Base-by-base conservation (phyloP, 2,888 invertebrate species). In the Drosophila helvetica region DNA sequence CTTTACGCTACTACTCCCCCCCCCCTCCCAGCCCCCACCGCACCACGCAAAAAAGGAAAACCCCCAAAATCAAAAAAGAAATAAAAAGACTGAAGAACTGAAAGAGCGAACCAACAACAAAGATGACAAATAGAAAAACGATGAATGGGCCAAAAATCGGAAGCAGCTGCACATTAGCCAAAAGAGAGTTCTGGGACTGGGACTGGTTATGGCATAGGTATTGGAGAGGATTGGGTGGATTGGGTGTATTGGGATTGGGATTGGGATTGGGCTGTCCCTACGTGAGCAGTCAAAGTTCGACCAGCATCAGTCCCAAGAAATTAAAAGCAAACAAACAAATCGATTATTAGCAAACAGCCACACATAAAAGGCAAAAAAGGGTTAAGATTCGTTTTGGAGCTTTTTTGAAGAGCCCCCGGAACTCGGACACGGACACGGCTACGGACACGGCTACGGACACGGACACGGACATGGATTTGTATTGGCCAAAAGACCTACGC, bases 291-390 rank as follows among this genome's bases (percentile, higher is more conserved):
- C 77, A 65, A 63, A 73, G 58, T 77, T 77, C 54, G 55, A 33
- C 42, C 45, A 38, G 38, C 38, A 38, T 15, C 38, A 15, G 15
- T n/a, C 10, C 60, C 45, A 72, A 69, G 86, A 86, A 86, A 86
- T 88, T 88, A 88, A 83, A 83, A 88, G 74, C 62, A 76, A 70
- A 73, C 82, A 74, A 82, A 75, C 80, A 79, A 88, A 86, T 88
- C 88, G 88, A 83, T 88, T 83, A 83, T 86, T 83, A 88, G 80
- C 78, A 58, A 65, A 62, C 51, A 61, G 15, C 45, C 47, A n/a
- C 68, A 51, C 38, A 38, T 15, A 6, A 38, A 15, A 38, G 15
- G 38, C 38, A 18, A 75, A 57, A 57, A 72, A 71, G 78, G 71
- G 64, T 70, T 77, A 10, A 30, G 18, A 51, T 30, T 54, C n/a